phyloP scores from a whole-genome alignment of 2,797 vertebrate genomes.

The Xyrichtys novacula region DNA sequence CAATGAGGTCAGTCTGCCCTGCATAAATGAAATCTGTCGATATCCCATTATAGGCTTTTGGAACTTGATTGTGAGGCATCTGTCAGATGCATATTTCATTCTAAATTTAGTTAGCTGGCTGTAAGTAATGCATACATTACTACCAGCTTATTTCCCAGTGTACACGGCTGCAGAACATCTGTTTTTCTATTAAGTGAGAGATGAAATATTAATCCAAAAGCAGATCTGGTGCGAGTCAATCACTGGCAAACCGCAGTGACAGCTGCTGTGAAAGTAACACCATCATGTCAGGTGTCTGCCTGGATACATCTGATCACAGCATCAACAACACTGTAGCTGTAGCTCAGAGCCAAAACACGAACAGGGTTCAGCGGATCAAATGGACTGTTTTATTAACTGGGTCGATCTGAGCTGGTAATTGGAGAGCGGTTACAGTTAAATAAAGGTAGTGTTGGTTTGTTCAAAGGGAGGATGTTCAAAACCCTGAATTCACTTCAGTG shows the following conservation, averaged over 20 bases:
- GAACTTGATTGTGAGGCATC: constrained; percentile 77
- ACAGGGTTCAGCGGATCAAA: constrained; percentile 67
- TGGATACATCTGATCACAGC: constrained; percentile 72
- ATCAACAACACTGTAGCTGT: constrained; percentile 46
- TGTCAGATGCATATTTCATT: constrained; percentile 82
- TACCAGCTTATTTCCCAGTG: constrained; percentile 70
- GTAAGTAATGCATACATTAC: constrained; percentile 78
- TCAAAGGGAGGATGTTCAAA: constrained; percentile 31
- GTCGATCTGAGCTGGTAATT: constrained; percentile 58
- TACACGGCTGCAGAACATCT: constrained; percentile 77
- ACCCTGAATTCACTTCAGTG: constrained; percentile 5
- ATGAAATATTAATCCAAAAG: constrained; percentile 79
- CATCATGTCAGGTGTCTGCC: constrained; percentile 74
- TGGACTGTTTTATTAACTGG: constrained; percentile 67
- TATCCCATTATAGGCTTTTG: constrained; percentile 79
- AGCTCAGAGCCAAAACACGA: constrained; percentile 62
- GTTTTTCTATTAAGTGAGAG: constrained; percentile 80
- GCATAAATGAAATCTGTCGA: constrained; percentile 81
- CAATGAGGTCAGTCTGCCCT: constrained; percentile 76
- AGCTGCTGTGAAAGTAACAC: constrained; percentile 73
- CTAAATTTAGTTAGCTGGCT: constrained; percentile 78
- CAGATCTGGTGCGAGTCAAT: constrained; percentile 73
- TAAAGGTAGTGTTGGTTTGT: constrained; percentile 29
- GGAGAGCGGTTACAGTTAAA: constrained; percentile 46
- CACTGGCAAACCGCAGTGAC: constrained; percentile 70